Conservation (phyloP, 1,140 invertebrate genomes). For the Protaetia brevitarsis region DNA sequence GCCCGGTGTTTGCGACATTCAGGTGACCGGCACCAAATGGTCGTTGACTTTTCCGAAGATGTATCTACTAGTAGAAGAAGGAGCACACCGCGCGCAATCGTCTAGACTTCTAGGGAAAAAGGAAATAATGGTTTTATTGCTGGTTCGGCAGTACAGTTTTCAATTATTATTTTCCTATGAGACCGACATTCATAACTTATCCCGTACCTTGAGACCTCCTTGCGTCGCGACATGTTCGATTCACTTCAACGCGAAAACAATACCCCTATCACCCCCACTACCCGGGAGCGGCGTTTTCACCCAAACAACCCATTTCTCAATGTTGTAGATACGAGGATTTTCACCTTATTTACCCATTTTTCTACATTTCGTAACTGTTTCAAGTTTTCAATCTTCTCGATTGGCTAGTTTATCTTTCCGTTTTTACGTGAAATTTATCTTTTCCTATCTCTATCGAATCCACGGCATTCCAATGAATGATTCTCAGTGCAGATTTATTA, state of each 20-base stretch:
- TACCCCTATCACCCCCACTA: background rate
- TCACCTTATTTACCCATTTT: slow-evolving; percentile 7
- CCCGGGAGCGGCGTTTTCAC: background rate
- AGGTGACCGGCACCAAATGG: slow-evolving; percentile 32
- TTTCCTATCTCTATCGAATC: background rate
- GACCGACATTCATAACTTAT: background rate
- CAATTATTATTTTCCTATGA: slow-evolving; percentile 15
- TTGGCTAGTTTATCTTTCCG: background rate
- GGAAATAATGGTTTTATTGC: slow-evolving; percentile 12
- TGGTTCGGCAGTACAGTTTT: background rate
- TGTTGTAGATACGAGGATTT: background rate
- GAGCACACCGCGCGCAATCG: background rate
- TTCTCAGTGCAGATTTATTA: too few species aligned
- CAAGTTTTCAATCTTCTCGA: background rate
- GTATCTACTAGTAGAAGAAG: slow-evolving; percentile 1
- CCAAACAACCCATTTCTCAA: background rate
- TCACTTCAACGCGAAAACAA: slow-evolving; percentile 7
- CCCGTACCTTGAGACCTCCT: background rate
- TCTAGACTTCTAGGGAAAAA: slow-evolving; percentile 11
- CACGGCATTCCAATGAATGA: background rate
- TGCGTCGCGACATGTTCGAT: background rate
- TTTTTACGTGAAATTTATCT: background rate
- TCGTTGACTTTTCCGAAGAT: slow-evolving; percentile 28
- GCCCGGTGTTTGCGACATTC: slow-evolving; percentile 33
- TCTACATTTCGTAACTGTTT: background rate